Percentiles rank a stretch among this genome's conserved stretches.
Conservation (phyloP, 2,888 invertebrate species). For the Omphaloscelis lunosa region DNA sequence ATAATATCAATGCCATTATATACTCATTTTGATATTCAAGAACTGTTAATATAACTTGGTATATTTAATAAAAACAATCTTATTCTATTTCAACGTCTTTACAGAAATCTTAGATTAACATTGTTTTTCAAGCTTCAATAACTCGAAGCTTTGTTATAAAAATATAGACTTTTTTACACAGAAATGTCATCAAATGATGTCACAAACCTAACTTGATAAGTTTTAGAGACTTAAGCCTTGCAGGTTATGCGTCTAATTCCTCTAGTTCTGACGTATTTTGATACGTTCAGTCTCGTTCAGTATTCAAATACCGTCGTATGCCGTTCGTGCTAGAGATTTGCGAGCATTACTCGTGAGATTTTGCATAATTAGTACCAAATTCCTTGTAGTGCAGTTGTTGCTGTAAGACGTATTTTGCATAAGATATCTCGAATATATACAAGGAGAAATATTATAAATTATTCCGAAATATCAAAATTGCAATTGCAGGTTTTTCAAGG, state of each 20-base stretch:
- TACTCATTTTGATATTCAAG: slow-evolving; percentile 8
- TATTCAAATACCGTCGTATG: slow-evolving; percentile 54
- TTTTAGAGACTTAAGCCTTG: slow-evolving; percentile 31
- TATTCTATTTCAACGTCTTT: not conserved
- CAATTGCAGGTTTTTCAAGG: not conserved
- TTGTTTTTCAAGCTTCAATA: not conserved
- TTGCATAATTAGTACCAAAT: slow-evolving; percentile 58
- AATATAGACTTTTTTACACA: not conserved
- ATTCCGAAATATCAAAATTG: not conserved
- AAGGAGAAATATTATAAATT: not conserved
- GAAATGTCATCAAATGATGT: slow-evolving; percentile 2
- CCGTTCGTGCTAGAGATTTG: slow-evolving; percentile 53
- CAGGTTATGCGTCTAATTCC: slow-evolving; percentile 34
- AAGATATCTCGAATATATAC: slow-evolving; percentile 35
- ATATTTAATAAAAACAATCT: not conserved
- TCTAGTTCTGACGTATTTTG: slow-evolving; percentile 36
- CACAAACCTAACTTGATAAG: slow-evolving; percentile 9
- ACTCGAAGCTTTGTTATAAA: not conserved
- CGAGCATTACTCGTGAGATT: slow-evolving; percentile 41
- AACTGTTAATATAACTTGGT: not conserved
- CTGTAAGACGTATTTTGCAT: slow-evolving; percentile 28
- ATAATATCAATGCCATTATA: slow-evolving; percentile 28
- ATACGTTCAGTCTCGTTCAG: slow-evolving; percentile 48
- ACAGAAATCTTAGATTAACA: not conserved
- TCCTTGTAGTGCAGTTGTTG: slow-evolving; percentile 33